Conservation (phyloP, 2,888 invertebrate species). For the Chrysomela aeneicollis region DNA sequence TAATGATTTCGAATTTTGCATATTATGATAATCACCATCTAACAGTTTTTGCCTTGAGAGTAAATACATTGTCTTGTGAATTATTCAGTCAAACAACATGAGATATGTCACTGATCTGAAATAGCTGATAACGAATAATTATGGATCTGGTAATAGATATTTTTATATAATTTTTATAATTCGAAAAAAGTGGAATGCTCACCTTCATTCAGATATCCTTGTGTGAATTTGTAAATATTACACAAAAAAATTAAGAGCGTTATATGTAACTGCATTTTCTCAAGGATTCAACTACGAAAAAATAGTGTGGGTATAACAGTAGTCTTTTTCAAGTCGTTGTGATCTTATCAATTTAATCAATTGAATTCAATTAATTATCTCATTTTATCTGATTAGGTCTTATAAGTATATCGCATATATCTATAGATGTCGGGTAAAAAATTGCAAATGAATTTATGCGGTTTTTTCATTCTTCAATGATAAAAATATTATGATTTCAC, state of each 20-base stretch:
- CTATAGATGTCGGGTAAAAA: too few relatives aligned
- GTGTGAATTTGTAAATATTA: background rate
- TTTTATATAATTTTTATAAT: too few relatives aligned
- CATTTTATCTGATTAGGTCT: background rate
- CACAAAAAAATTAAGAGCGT: background rate
- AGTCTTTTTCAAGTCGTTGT: background rate
- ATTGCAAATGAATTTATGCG: too few relatives aligned
- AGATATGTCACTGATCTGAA: too few relatives aligned
- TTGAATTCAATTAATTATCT: background rate
- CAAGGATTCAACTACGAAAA: background rate
- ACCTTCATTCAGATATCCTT: background rate
- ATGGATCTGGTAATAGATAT: too few relatives aligned
- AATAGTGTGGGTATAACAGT: background rate
- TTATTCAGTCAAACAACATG: background rate
- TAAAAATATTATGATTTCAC: too few relatives aligned
- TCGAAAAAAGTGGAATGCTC: background rate
- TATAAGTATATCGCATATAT: background rate
- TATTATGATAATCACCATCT: background rate
- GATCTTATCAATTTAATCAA: constrained; percentile 2
- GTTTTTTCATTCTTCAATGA: too few relatives aligned
- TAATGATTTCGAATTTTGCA: too few relatives aligned
- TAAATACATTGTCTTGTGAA: background rate
- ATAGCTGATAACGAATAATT: too few relatives aligned
- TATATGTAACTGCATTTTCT: background rate
- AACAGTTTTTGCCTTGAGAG: background rate